phyloP scores from a whole-genome alignment of 2,113 vertebrate species.

The Coregonus clupeaformis region DNA sequence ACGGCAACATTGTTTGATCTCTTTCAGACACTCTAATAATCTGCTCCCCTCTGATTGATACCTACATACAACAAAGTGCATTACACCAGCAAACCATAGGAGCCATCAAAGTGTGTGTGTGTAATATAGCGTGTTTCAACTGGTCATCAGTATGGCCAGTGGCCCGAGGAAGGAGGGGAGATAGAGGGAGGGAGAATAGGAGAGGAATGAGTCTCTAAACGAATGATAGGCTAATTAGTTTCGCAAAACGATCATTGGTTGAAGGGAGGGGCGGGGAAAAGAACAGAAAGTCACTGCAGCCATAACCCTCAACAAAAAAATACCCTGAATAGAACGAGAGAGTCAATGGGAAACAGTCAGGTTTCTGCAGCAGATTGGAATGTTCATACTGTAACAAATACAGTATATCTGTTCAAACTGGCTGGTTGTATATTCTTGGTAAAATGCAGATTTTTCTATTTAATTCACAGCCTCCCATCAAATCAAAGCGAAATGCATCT shows the following conservation, averaged over 20 bases:
- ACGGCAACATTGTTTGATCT: constrained; percentile 98
- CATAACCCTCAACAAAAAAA: constrained; percentile 31
- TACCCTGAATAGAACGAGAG: constrained; percentile 38
- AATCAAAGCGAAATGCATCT: constrained; percentile 68
- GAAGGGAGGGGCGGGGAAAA: constrained; percentile 34
- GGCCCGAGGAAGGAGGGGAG: constrained; percentile 44
- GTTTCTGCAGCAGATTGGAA: constrained; percentile 25
- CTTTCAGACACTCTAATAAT: constrained; percentile 99
- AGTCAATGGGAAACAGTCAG: constrained; percentile 9
- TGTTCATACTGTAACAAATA: constrained; percentile 33
- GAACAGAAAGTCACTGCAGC: constrained; percentile 32
- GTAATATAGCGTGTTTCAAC: constrained; percentile 34
- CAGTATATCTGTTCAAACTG: constrained; percentile 24
- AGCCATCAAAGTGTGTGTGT: constrained; percentile 80
- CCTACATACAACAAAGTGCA: constrained; percentile 91
- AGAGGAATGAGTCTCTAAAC: constrained; percentile 68
- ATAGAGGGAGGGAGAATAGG: constrained; percentile 15
- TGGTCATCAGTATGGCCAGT: constrained; percentile 81
- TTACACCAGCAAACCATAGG: constrained; percentile 79
- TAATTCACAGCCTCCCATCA: constrained; percentile 59
- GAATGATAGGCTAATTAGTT: constrained; percentile 68
- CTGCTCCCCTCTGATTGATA: constrained; percentile 98
- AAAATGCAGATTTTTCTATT: constrained; percentile 55
- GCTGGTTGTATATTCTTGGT: constrained; percentile 37
- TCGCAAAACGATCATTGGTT: constrained; percentile 65